Conservation (phyloP, 1,140 invertebrate genomes). For the Nomia melanderi region DNA sequence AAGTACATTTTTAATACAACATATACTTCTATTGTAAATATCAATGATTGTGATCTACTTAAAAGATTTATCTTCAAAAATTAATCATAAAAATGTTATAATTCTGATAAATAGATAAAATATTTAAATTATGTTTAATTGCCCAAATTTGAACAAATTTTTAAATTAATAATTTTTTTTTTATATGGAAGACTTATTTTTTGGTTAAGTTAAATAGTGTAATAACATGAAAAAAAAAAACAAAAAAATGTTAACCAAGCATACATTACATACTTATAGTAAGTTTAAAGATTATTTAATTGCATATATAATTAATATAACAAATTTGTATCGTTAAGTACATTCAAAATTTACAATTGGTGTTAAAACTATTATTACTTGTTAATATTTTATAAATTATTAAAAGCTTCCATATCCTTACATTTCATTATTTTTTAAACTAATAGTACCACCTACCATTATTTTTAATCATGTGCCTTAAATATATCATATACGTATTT, state of each 20-base stretch:
- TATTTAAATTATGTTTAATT: background rate
- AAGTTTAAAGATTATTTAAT: background rate
- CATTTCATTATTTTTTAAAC: constrained; percentile 10
- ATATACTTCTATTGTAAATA: constrained; percentile 15
- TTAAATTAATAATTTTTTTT: background rate
- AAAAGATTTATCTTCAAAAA: background rate
- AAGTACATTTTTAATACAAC: constrained; percentile 18
- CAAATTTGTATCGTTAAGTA: constrained; percentile 4
- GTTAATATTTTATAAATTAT: constrained; percentile 19
- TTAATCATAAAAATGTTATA: background rate
- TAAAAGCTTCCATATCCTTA: constrained; percentile 23
- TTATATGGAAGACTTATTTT: background rate
- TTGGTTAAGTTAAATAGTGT: background rate
- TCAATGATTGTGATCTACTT: background rate
- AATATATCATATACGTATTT: constrained; percentile 13
- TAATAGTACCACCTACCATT: constrained; percentile 9
- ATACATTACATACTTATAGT: background rate
- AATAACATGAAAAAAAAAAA: background rate
- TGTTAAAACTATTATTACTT: constrained; percentile 4
- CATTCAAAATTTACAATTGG: background rate
- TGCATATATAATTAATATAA: background rate
- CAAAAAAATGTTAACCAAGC: background rate
- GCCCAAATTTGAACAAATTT: background rate
- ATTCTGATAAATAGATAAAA: background rate
- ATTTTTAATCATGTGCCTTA: constrained; percentile 52